Base-by-base conservation (phyloP, 2,888 invertebrate species). In the Brachypalpus laphriformis region DNA sequence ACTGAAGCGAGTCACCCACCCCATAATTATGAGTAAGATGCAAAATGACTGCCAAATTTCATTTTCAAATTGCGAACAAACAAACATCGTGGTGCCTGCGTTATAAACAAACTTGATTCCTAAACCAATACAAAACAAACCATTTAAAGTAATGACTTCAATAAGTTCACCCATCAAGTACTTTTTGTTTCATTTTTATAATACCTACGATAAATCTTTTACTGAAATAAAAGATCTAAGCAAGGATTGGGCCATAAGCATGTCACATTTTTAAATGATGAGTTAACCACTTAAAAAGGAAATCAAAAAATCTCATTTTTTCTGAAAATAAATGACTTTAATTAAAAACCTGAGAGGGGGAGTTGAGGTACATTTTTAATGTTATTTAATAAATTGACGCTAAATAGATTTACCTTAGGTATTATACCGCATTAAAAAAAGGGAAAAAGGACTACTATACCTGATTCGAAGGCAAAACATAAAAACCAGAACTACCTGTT, bases 401-500 rank as follows among this genome's bases (percentile, higher is more conserved):
- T 59, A 45, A 65, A 66, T 34, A n/a, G 56, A 54, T 54, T 72
- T 61, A 7, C 42, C 51, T 65, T 34, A 65, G 14, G 66, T 54
- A 54, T 45, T 66, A 7, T 34, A 20, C 51, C 22, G 8, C 31
- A 37, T 72, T 71, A 37, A n/a, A 9, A 34, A 16, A 20, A 7
- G 7, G 6, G 18, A 22, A 37, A 68, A 61, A 59, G 70, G 54
- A 61, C 56, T 49, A 42, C 8, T 31, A 31, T 25, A 71, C 40
- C 22, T 71, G 56, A 22, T 8, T 51, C 37, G 8, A 42, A 40
- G 31, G 34, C 56, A 11, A 9, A 18, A 7, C 16, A 72, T 18
- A 68, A 61, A 81, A 81, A 66, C 74, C 45, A n/a, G 74, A 75
- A 61, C 81, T 74, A 75, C 81, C 75, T 75, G 81, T 75, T 81